These are phyloP conservation scores for Oncorhynchus mykiss DNA, from an alignment of 2,113 vertebrate genomes.

Conservation along the genomic window DNA sequence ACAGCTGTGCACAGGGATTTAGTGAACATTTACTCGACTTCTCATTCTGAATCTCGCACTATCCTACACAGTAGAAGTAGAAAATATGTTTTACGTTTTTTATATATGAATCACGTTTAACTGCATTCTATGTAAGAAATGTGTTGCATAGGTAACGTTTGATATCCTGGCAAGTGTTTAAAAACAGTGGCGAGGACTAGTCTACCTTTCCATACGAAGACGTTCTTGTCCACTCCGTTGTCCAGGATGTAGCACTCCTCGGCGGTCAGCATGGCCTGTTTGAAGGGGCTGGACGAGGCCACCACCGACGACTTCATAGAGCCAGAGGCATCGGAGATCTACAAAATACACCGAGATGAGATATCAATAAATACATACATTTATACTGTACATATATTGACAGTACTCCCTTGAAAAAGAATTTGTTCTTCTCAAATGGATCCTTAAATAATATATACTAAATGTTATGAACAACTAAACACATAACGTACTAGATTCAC, in stretches of 20 bases:
- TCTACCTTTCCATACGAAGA: slow-evolving; percentile 82
- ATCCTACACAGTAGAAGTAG: too few species aligned
- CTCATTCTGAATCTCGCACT: too few species aligned
- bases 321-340: slow-evolving; percentile 78
- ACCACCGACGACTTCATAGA: slow-evolving; percentile 65
- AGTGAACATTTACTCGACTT: too few species aligned
- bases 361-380: not conserved
- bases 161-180: too few species aligned
- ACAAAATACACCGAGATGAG: not conserved
- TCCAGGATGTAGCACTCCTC: slow-evolving; percentile 79
- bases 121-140: too few species aligned
- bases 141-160: too few species aligned
- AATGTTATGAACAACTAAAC: too few species aligned
- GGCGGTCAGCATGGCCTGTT: slow-evolving; percentile 68
- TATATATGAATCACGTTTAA: too few species aligned
- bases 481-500: too few species aligned
- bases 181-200: not conserved
- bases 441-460: not conserved
- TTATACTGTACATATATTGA: not conserved
- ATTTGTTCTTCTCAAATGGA: too few species aligned
- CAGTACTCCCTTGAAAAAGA: not conserved
- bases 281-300: slow-evolving; percentile 72
- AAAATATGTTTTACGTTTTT: too few species aligned
- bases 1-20: slow-evolving; percentile 59
- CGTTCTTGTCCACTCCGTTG: slow-evolving; percentile 70